Conservation (phyloP, 2,113 vertebrate genomes). For the Festucalex cinctus region DNA sequence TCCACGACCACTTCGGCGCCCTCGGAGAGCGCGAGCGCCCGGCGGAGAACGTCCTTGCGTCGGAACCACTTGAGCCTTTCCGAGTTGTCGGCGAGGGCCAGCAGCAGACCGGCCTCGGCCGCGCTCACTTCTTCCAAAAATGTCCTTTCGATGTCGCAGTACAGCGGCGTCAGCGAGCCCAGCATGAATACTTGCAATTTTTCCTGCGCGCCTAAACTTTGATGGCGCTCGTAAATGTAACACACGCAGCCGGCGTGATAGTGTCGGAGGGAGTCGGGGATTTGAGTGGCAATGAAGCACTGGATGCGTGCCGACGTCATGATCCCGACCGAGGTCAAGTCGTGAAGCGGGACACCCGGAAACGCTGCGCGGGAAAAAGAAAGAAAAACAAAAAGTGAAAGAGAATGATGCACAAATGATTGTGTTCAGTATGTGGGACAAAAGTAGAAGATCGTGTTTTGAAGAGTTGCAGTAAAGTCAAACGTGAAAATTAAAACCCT, state of each 20-base stretch:
- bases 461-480: no score
- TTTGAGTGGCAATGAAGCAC: slow-evolving; percentile 74
- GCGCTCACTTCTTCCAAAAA: slow-evolving; percentile 40
- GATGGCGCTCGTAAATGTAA: slow-evolving; percentile 34
- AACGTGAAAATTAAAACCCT: no score
- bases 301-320: slow-evolving; percentile 22
- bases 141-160: fast-evolving
- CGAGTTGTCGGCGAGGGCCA: slow-evolving; percentile 33
- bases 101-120: slow-evolving; percentile 58
- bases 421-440: no score
- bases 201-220: fast-evolving
- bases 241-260: slow-evolving; percentile 62
- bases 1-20: slow-evolving; percentile 60
- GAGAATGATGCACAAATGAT: not conserved
- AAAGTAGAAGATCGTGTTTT: no score
- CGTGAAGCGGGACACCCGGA: not conserved
- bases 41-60: slow-evolving; percentile 40
- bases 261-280: fast-evolving
- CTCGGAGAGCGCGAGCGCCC: slow-evolving; percentile 32
- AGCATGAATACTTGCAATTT: slow-evolving; percentile 38
- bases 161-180: fast-evolving
- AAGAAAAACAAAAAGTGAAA: not conserved
- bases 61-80: slow-evolving; percentile 68
- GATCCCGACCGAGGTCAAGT: not conserved
- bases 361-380: not conserved